Conservation (phyloP, 2,113 vertebrate species). For the Bubo bubo region DNA sequence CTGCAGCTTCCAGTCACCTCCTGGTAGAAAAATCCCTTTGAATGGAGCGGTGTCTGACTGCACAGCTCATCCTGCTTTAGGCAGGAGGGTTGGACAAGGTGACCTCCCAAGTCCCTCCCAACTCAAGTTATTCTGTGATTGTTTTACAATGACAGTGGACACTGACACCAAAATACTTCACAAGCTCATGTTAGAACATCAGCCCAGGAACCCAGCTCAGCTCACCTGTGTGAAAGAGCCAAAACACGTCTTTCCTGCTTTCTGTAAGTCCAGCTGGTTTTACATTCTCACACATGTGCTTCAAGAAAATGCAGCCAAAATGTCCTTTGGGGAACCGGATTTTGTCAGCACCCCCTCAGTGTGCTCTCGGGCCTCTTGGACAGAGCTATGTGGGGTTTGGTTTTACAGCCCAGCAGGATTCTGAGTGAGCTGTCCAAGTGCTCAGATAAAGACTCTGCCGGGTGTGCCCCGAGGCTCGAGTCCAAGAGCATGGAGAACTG, state of each 20-base stretch:
- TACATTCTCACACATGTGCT: neutral
- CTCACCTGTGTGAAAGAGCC: neutral
- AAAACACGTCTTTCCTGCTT: neutral
- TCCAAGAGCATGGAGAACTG: neutral
- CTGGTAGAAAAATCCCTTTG: neutral
- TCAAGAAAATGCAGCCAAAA: neutral
- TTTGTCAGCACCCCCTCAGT: neutral
- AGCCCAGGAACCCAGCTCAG: neutral
- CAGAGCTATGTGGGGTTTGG: neutral
- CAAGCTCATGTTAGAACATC: rapidly evolving
- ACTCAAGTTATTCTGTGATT: rapidly evolving
- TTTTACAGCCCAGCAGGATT: neutral
- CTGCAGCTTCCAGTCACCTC: neutral
- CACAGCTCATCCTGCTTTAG: neutral
- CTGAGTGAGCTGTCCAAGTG: neutral
- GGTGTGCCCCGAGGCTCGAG: neutral
- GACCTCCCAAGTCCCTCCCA: neutral
- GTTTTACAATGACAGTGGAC: neutral
- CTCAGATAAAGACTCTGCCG: neutral
- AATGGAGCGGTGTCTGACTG: neutral
- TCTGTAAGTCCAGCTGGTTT: neutral
- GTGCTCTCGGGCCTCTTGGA: neutral
- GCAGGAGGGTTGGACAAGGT: neutral
- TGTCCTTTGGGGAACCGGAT: neutral
- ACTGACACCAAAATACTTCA: neutral